Conservation (phyloP, 1,140 invertebrate genomes). For the Hyles euphorbiae region DNA sequence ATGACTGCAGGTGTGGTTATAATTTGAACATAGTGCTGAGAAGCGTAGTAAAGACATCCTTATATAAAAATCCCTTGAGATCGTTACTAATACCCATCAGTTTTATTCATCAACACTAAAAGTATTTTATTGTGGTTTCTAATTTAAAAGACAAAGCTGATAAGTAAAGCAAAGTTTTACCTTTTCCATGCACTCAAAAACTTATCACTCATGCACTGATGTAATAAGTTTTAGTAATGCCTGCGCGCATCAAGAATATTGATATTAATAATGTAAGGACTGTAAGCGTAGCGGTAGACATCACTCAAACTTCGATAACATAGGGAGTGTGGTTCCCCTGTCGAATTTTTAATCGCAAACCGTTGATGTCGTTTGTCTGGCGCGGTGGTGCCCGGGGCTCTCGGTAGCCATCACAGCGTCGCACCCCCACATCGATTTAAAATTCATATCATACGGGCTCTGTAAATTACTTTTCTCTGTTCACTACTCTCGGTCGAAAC, state of each 20-base stretch:
- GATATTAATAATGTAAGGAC: background rate
- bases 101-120: too few species aligned
- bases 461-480: slow-evolving; percentile 33
- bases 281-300: background rate
- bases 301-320: slow-evolving; percentile 16
- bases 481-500: slow-evolving; percentile 26
- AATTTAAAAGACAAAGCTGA: too few species aligned
- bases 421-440: slow-evolving; percentile 30
- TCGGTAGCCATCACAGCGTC: slow-evolving; percentile 8
- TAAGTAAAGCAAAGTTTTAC: too few species aligned
- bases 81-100: too few species aligned
- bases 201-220: too few species aligned
- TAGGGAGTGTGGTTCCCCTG: slow-evolving; percentile 18
- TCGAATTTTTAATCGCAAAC: slow-evolving; percentile 43
- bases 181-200: too few species aligned
- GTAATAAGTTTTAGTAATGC: too few species aligned
- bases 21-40: too few species aligned
- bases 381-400: slow-evolving; percentile 17
- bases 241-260: background rate
- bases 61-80: too few species aligned
- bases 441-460: slow-evolving; percentile 36
- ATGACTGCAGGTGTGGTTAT: too few species aligned
- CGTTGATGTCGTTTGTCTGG: slow-evolving; percentile 36
- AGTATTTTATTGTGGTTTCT: too few species aligned
- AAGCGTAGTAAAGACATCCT: too few species aligned